phyloP scores from a whole-genome alignment of 2,113 vertebrate genomes.

The Coptodon rendalli region DNA sequence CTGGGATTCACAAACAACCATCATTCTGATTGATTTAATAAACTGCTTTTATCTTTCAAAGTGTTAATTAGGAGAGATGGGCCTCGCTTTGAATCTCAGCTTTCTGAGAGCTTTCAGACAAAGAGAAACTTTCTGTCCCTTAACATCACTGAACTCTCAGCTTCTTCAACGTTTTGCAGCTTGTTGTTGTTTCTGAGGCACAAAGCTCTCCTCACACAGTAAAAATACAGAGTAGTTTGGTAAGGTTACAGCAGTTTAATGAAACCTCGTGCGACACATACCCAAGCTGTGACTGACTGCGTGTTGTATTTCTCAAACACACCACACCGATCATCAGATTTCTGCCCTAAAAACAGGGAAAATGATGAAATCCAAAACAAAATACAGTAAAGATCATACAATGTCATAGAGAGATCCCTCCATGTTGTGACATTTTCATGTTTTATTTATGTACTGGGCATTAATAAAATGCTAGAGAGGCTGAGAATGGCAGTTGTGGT shows the following conservation, averaged over 20 bases:
- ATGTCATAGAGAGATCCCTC: background rate
- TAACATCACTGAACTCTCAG: conserved; percentile 16
- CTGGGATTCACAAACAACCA: conserved; percentile 98
- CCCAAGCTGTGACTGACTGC: background rate
- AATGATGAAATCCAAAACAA: background rate
- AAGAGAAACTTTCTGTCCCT: conserved; percentile 56
- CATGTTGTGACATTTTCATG: background rate
- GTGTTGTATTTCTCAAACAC: background rate
- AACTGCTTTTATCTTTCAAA: conserved; percentile 99
- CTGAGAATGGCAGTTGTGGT: background rate
- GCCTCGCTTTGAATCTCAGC: conserved; percentile 73
- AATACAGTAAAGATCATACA: background rate
- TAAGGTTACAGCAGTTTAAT: background rate
- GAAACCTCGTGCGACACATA: background rate
- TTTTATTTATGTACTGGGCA: background rate
- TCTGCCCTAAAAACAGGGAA: background rate
- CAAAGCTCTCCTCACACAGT: background rate
- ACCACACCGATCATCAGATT: background rate
- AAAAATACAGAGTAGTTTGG: background rate
- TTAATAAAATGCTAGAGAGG: background rate
- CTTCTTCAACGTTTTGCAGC: background rate
- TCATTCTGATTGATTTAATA: conserved; percentile 99
- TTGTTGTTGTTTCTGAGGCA: conserved; percentile 9
- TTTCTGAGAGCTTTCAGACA: conserved; percentile 65
- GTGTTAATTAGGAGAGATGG: conserved; percentile 98